Percentiles rank a stretch among this genome's conserved stretches.
Conservation (phyloP, 1,140 invertebrate species). For the Mya arenaria region DNA sequence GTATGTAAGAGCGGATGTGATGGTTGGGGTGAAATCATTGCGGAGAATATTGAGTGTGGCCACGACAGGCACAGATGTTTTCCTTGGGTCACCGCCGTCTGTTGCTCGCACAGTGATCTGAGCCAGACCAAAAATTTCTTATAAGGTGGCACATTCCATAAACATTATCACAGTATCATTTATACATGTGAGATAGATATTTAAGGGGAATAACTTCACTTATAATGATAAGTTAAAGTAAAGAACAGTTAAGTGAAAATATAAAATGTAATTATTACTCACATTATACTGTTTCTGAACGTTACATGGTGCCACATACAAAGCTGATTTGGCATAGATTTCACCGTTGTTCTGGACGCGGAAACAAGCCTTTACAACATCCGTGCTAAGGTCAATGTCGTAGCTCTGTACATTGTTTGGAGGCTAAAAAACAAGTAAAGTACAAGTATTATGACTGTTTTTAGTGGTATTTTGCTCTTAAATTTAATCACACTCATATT, state of each 20-base stretch:
- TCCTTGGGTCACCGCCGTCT: slow-evolving; percentile 61
- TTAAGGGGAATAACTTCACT: too few species aligned
- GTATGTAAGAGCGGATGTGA: slow-evolving; percentile 52
- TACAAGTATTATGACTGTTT: background rate
- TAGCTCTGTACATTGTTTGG: slow-evolving; percentile 46
- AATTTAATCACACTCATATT: too few species aligned
- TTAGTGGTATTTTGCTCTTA: too few species aligned
- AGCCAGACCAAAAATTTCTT: slow-evolving; percentile 14
- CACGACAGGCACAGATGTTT: background rate
- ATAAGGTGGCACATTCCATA: too few species aligned
- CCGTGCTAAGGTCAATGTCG: slow-evolving; percentile 12
- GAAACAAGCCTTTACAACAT: slow-evolving; percentile 7
- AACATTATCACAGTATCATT: too few species aligned
- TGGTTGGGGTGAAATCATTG: slow-evolving; percentile 39
- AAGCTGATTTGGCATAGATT: slow-evolving; percentile 21
- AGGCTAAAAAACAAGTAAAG: slow-evolving; percentile 18
- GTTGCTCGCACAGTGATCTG: slow-evolving; percentile 60
- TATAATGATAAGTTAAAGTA: too few species aligned
- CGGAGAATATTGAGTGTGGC: slow-evolving; percentile 11
- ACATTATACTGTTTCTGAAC: background rate
- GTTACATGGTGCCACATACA: slow-evolving; percentile 31
- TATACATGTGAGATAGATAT: too few species aligned
- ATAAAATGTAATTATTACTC: too few species aligned
- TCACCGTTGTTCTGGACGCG: slow-evolving; percentile 20
- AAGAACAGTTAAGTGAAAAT: too few species aligned